Evolutionary conservation across 2,888 invertebrate species (phyloP).

Genomic region (Nesidiocoris tenuis): DNA sequence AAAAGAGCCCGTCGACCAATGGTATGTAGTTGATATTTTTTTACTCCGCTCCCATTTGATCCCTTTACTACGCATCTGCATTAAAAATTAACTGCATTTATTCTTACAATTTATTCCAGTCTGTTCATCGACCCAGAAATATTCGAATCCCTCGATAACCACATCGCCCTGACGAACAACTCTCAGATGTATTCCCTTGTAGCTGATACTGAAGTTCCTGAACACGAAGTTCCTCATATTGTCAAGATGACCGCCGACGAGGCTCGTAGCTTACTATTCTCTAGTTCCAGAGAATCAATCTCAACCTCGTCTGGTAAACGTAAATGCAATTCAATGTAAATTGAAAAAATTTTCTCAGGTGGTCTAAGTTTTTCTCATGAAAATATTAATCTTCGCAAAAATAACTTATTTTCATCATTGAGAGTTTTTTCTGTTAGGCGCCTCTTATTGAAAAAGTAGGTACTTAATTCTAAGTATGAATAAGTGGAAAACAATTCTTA

Average conservation of each 20-base stretch:
- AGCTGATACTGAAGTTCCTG: slow-evolving; percentile 14
- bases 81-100: background rate
- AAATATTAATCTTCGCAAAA: too few relatives aligned
- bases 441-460: too few relatives aligned
- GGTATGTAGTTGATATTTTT: too few relatives aligned
- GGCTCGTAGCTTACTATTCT: background rate
- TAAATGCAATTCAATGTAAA: too few relatives aligned
- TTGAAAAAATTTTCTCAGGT: too few relatives aligned
- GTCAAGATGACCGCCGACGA: background rate
- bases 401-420: too few relatives aligned
- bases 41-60: too few relatives aligned
- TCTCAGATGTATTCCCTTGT: background rate
- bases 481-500: too few relatives aligned
- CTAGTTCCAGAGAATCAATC: background rate
- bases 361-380: too few relatives aligned
- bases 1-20: too few relatives aligned
- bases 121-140: slow-evolving; percentile 8
- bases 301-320: background rate
- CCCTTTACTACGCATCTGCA: background rate
- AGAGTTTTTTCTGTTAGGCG: too few relatives aligned
- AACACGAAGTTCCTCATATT: background rate
- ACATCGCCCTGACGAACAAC: background rate
- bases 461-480: too few relatives aligned
- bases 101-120: background rate
- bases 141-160: background rate